Evolutionary conservation across 2,797 vertebrate species (phyloP).

Genomic region (Trichosurus vulpecula): DNA sequence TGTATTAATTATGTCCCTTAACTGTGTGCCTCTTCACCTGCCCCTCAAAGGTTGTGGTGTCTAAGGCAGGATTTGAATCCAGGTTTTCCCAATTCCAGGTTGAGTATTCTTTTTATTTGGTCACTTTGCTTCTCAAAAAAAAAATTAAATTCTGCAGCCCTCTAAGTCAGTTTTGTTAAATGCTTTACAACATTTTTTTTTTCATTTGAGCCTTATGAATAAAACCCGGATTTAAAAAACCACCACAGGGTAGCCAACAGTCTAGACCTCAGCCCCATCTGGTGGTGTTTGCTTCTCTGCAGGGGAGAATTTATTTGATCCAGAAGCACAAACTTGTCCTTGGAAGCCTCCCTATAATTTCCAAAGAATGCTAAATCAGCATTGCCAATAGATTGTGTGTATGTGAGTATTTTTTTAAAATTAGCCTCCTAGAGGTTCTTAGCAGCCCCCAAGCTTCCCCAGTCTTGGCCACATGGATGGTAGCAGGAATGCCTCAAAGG

Average conservation of each 20-base stretch:
- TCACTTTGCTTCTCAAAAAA: background rate
- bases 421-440: constrained; percentile 22
- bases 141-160: background rate
- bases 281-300: background rate
- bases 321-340: constrained; percentile 36
- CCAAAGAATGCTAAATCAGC: constrained; percentile 31
- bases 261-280: background rate
- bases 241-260: background rate
- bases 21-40: background rate
- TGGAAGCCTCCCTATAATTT: constrained; percentile 38
- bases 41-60: background rate
- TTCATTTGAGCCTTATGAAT: background rate
- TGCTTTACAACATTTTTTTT: background rate
- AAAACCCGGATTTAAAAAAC: background rate
- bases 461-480: background rate
- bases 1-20: background rate
- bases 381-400: background rate
- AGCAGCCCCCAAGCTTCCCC: background rate
- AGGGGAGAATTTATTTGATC: background rate
- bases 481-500: background rate
- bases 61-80: background rate
- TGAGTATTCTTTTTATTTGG: background rate
- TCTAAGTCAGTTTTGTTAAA: background rate
- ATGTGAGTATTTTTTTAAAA: background rate
- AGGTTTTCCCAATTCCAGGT: background rate